Evolutionary conservation across 2,888 invertebrate genomes (phyloP).

Genomic region (Euplexia lucipara): DNA sequence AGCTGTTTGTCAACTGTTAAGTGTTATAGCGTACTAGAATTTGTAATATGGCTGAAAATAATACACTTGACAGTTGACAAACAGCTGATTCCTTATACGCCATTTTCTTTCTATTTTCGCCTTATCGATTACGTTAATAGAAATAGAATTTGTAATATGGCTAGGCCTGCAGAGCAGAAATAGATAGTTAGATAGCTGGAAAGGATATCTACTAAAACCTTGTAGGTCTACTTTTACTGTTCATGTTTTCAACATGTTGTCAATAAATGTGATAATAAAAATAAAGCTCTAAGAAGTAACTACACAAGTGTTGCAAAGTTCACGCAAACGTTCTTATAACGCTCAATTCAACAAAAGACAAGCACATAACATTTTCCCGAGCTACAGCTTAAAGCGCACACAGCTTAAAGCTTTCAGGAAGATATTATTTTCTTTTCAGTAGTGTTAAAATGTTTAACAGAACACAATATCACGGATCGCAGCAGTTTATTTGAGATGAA

Average conservation of each 20-base stretch:
- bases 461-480: constrained; percentile 36
- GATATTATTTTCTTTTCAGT: constrained; percentile 14
- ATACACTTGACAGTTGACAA: too few relatives aligned
- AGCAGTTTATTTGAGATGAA: constrained; percentile 46
- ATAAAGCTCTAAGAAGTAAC: background rate
- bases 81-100: too few relatives aligned
- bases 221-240: too few relatives aligned
- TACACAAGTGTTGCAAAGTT: background rate
- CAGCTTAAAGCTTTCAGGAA: constrained; percentile 19
- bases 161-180: background rate
- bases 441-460: constrained; percentile 25
- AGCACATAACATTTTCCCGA: constrained; percentile 8
- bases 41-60: too few relatives aligned
- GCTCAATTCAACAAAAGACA: constrained; percentile 14
- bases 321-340: constrained; percentile 8
- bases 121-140: too few relatives aligned
- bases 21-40: too few relatives aligned
- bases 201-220: too few relatives aligned
- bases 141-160: too few relatives aligned
- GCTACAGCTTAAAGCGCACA: constrained; percentile 30
- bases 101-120: too few relatives aligned
- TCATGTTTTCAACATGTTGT: too few relatives aligned
- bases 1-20: too few relatives aligned
- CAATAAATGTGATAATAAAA: too few relatives aligned
- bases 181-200: constrained; percentile 1